Evolutionary conservation across 2,113 vertebrate species (phyloP).

Genomic region (Tragelaphus strepsiceros): DNA sequence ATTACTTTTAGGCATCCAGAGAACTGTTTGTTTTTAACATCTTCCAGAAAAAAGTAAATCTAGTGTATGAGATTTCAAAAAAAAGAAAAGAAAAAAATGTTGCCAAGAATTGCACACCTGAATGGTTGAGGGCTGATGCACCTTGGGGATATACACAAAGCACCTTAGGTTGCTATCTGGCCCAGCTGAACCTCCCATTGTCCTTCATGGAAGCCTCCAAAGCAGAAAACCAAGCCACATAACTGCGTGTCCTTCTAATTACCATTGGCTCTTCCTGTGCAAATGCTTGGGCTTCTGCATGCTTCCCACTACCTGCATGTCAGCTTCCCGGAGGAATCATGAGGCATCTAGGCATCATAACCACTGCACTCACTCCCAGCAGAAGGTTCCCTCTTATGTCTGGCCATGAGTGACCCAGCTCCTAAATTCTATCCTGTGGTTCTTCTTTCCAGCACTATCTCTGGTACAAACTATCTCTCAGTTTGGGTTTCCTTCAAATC

Average conservation of each 20-base stretch:
- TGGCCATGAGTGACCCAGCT: neutral
- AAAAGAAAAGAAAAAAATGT: neutral
- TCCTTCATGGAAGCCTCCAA: neutral
- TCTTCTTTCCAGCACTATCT: neutral
- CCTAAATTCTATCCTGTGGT: neutral
- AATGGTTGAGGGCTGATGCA: fast-evolving
- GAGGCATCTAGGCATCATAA: neutral
- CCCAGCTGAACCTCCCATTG: neutral
- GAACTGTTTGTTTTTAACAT: conserved; percentile 32
- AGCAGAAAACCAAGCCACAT: neutral
- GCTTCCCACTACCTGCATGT: neutral
- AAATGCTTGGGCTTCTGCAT: neutral
- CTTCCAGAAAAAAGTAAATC: conserved; percentile 52
- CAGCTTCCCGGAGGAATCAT: neutral
- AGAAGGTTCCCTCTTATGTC: neutral
- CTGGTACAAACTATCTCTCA: neutral
- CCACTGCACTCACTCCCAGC: neutral
- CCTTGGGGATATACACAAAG: neutral
- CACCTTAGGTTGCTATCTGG: neutral
- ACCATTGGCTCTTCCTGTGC: neutral
- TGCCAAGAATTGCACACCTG: neutral
- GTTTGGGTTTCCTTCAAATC: neutral
- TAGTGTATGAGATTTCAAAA: neutral
- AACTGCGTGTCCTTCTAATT: neutral
- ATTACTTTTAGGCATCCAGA: conserved; percentile 47